Conservation (phyloP, 2,888 invertebrate genomes). For the Mylabris sibirica region DNA sequence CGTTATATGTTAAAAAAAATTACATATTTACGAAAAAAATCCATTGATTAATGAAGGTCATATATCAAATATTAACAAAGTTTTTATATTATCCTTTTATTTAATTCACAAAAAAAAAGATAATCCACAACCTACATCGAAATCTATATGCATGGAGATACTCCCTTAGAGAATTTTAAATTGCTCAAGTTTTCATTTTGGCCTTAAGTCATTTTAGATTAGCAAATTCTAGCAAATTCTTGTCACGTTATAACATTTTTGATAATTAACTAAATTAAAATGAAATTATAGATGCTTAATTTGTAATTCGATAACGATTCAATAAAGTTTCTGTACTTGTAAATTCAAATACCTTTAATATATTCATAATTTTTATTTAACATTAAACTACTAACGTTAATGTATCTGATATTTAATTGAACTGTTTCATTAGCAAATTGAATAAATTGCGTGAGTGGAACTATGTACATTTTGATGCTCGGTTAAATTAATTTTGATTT, state of each 20-base stretch:
- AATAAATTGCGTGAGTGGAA: slow-evolving; percentile 23
- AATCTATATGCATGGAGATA: no score
- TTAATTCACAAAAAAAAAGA: no score
- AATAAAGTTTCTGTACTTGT: slow-evolving; percentile 5
- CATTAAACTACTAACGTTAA: slow-evolving; percentile 24
- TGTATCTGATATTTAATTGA: slow-evolving; percentile 20
- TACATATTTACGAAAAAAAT: no score
- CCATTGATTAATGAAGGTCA: no score
- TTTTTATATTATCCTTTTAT: no score
- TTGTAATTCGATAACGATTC: background rate
- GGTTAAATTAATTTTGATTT: background rate
- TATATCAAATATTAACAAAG: no score
- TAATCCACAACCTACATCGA: no score
- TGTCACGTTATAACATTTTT: slow-evolving; percentile 6
- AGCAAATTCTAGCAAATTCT: background rate
- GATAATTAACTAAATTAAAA: slow-evolving; percentile 16
- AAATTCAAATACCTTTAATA: slow-evolving; percentile 17
- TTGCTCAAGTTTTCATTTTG: background rate
- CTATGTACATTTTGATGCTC: background rate
- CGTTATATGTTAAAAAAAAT: no score
- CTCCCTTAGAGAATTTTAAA: background rate
- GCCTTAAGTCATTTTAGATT: background rate
- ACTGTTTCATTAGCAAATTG: slow-evolving; percentile 23
- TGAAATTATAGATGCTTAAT: slow-evolving; percentile 11
- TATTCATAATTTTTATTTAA: slow-evolving; percentile 26